Evolutionary conservation across 1,140 invertebrate genomes (phyloP), one percentile per base, ranked within the genome.

Genomic region (Tetramorium alpestre): DNA sequence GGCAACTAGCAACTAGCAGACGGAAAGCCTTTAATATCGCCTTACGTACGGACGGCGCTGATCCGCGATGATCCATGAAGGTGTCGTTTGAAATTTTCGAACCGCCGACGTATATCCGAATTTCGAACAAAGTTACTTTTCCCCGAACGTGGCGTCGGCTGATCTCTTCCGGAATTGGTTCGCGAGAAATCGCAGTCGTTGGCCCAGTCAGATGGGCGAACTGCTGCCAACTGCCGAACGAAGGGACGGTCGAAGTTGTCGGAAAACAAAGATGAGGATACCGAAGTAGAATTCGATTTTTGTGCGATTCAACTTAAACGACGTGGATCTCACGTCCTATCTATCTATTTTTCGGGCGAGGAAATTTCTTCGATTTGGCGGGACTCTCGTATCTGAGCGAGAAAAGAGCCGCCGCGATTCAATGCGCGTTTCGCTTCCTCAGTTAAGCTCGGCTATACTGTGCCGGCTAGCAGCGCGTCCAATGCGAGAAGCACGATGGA

Each of bases 141-240:
- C 7, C 41, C 38, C 80, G 38, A 82, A 73, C 25, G 54, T 72
- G 22, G 67, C 44, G 28, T 25, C 16, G 80, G 25, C 10, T 75
- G 80, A 84, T 84, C 80, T 82, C 80, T 33, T 56, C 51, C 28
- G 80, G 28, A 75, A 84, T 84, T 84, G 80, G 60, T 75, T 84
- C 56, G 69, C 54, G 41, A 82, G 51, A 54, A 82, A 82, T 81
- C 47, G 28, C 41, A 56, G 47, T 25, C 64, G 64, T 41, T 69
- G 56, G 58, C 33, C 47, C n/a, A 54, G 47, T 70, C 77, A 47
- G 77, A 56, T 81, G 64, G 77, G 77, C 54, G 69, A 69, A 69
- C 47, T 80, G 44, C 77, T 38, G 62, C 47, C 33, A 33, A 33
- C 33, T 33, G 11, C 44, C 64, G 47, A 51, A 54, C 47, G 69